phyloP scores from a whole-genome alignment of 2,797 vertebrate species.

The Chrysocyon brachyurus region DNA sequence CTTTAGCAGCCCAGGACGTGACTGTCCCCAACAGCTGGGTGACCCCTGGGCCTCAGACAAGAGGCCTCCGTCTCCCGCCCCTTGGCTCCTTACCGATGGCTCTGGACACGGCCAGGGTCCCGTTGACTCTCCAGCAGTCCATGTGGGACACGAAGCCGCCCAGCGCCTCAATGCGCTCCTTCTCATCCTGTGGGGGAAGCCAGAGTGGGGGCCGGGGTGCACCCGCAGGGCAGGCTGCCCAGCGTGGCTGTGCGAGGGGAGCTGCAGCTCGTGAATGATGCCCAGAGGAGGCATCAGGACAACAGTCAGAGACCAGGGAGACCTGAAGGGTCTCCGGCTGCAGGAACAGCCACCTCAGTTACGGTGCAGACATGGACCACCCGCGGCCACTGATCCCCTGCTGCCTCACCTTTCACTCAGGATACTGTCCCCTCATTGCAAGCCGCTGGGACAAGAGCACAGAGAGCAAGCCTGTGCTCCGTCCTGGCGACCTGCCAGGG shows the following conservation, averaged over 20 bases:
- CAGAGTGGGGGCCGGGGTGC: background rate
- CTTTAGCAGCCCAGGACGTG: background rate
- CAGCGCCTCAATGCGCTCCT: slow-evolving; percentile 94
- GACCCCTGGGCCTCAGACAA: background rate
- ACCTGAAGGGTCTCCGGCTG: background rate
- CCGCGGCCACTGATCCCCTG: rapidly evolving
- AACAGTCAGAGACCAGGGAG: background rate
- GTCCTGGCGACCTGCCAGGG: rapidly evolving
- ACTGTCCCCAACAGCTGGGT: background rate
- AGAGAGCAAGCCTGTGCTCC: background rate
- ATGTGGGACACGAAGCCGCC: slow-evolving; percentile 96
- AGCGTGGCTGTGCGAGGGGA: rapidly evolving
- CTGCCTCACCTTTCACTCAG: background rate
- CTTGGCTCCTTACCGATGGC: slow-evolving; percentile 94
- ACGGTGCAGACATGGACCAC: rapidly evolving
- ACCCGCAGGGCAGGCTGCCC: rapidly evolving
- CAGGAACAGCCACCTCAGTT: background rate
- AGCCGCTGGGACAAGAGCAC: background rate
- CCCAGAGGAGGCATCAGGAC: background rate
- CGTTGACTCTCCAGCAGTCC: slow-evolving; percentile 98
- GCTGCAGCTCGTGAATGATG: background rate
- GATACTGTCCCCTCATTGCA: background rate
- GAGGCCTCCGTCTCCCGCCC: rapidly evolving
- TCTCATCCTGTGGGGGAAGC: slow-evolving; percentile 91
- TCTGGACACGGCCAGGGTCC: slow-evolving; percentile 97